A percentile compares a stretch with the other conserved stretches of the same genome.
Evolutionary conservation across 1,140 invertebrate genomes (phyloP).

Genomic region (Drosophila willistoni): DNA sequence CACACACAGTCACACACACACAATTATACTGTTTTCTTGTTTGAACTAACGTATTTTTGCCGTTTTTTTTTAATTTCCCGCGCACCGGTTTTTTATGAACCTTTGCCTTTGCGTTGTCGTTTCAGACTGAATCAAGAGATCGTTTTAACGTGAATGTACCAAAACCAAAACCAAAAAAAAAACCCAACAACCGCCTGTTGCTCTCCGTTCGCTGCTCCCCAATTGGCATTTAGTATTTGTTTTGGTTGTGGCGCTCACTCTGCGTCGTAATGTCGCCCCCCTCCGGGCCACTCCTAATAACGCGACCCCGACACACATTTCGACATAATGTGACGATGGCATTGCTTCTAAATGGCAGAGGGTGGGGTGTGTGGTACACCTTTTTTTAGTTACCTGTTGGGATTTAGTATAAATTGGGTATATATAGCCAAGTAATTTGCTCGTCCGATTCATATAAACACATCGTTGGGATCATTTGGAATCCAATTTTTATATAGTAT

Average conservation of each 20-base stretch:
- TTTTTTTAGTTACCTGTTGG: slow-evolving; percentile 15
- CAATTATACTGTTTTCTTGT: slow-evolving; percentile 1
- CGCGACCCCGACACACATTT: slow-evolving; percentile 30
- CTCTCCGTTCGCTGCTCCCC: slow-evolving; percentile 51
- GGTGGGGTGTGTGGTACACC: background rate
- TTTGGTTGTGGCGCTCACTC: slow-evolving; percentile 29
- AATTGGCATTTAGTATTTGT: slow-evolving; percentile 45
- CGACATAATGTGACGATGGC: slow-evolving; percentile 42
- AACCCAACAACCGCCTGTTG: slow-evolving; percentile 68
- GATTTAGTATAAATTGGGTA: background rate
- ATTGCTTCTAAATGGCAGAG: background rate
- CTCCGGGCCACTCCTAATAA: slow-evolving; percentile 29
- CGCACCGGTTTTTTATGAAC: slow-evolving; percentile 64
- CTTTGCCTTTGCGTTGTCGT: slow-evolving; percentile 54
- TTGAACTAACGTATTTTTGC: slow-evolving; percentile 37
- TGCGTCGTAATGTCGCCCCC: slow-evolving; percentile 21
- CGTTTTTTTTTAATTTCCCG: slow-evolving; percentile 33
- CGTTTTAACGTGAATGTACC: slow-evolving; percentile 19
- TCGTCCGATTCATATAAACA: background rate
- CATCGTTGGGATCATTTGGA: background rate
- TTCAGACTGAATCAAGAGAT: slow-evolving; percentile 62
- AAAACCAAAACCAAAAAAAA: background rate
- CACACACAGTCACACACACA: slow-evolving; percentile 24
- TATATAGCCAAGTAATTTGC: background rate
- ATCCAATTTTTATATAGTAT: background rate